Conservation (phyloP, 2,113 vertebrate genomes). For the Eulacestoma nigropectus region DNA sequence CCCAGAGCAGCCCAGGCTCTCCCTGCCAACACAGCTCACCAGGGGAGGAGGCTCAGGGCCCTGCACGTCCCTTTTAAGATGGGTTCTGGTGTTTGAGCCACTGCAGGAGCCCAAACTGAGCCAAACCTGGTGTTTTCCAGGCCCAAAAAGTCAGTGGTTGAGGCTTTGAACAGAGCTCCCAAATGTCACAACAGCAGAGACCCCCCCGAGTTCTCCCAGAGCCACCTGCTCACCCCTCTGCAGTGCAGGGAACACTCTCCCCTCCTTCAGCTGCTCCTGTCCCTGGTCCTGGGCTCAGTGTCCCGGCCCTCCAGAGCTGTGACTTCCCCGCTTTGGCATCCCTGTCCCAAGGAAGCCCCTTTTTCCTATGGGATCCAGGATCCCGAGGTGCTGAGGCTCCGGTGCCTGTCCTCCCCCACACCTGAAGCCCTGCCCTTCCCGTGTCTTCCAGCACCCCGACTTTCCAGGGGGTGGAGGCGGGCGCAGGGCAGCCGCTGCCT, state of each 20-base stretch:
- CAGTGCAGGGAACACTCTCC: accelerated
- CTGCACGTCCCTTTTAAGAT: neutral
- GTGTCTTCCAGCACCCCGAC: conserved; percentile 25
- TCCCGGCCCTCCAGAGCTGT: neutral
- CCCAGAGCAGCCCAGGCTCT: neutral
- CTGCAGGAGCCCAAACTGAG: neutral
- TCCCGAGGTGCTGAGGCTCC: neutral
- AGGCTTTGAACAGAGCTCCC: neutral
- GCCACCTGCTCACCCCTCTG: neutral
- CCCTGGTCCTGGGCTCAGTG: neutral
- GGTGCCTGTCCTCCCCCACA: too few relatives aligned
- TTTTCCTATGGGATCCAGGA: neutral
- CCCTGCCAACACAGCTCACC: accelerated
- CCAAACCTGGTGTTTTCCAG: neutral
- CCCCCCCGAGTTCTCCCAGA: neutral
- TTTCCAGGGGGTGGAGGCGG: neutral
- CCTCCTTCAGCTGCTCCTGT: neutral
- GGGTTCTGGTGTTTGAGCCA: neutral
- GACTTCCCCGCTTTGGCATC: neutral
- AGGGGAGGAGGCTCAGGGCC: accelerated
- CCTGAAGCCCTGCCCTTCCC: neutral
- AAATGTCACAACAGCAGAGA: neutral
- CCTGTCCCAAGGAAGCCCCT: neutral
- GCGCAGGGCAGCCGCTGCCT: neutral
- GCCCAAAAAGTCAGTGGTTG: neutral